A percentile compares a stretch with the other conserved stretches of the same genome.
These are phyloP conservation scores for Actinemys pallida DNA, from an alignment of 2,113 vertebrate genomes.

Conservation along the genomic window DNA sequence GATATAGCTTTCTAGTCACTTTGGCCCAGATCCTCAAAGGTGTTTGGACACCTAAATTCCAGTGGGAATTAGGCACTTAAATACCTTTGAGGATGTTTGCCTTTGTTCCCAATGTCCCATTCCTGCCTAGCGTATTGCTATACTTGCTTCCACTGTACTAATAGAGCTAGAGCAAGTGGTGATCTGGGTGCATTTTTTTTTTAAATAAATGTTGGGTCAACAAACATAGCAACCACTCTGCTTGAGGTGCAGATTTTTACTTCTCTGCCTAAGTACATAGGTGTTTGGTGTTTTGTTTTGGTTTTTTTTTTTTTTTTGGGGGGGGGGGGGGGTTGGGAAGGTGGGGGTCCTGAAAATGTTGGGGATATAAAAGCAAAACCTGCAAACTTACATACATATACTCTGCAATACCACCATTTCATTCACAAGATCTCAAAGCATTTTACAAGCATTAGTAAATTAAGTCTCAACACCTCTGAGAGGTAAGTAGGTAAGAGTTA, in stretches of 20 bases:
- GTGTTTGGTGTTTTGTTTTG: neutral
- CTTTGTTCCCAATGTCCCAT: neutral
- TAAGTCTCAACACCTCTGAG: neutral
- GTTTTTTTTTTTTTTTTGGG: neutral
- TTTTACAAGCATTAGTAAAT: neutral
- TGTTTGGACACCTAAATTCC: no score
- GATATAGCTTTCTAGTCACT: no score
- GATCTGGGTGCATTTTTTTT: neutral
- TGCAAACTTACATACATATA: neutral
- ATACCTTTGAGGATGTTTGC: no score
- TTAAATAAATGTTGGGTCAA: neutral
- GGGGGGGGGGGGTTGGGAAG: no score
- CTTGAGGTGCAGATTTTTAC: neutral
- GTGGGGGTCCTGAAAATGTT: neutral
- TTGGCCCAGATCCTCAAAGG: no score
- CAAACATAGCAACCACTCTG: neutral
- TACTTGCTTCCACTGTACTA: slow-evolving; percentile 16
- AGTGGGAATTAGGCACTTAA: no score
- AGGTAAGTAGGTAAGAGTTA: slow-evolving; percentile 12
- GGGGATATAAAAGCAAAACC: neutral
- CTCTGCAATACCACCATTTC: slow-evolving; percentile 3
- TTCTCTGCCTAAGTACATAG: neutral
- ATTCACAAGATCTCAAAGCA: neutral
- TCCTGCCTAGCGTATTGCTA: slow-evolving; percentile 8
- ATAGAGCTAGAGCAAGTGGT: neutral